Evolutionary conservation across 2,797 vertebrate species (phyloP), one percentile per base, ranked within the genome.

Genomic region (Macropus fuliginosus): DNA sequence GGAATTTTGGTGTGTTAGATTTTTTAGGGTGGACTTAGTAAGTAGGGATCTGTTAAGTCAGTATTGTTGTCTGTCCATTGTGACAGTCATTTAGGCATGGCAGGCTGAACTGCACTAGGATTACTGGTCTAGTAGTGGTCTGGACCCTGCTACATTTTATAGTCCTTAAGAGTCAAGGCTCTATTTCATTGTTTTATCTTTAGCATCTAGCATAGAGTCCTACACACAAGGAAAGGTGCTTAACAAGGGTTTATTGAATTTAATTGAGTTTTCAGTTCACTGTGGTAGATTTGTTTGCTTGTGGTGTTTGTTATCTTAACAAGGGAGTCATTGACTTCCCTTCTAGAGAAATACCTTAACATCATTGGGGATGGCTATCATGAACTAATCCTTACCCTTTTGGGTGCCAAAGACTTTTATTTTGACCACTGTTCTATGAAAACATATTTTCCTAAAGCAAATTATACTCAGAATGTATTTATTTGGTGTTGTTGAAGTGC

Each of bases 1-100:
- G 0, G 18, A 6, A 93, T 18, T 95, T 94, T 5, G 54, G 54
- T 95, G 12, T 31, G 16, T 95, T 93, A 27, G 4, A 90, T 94
- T 91, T 94, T 55, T 91, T 55, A 54, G 34, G 8, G 24, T 89
- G n/a, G 62, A 21, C 59, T 91, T 90, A 87, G n/a, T 96, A 40
- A 92, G 95, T 92, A 62, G 59, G 31, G 14, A 55, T 95, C 91
- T 93, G 56, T 54, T 66, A 95, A 93, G 21, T 95, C 46, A 93
- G 1, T 95, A 91, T 92, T 93, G 81, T 96, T n/a, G 57, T 34
- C 31, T 34, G 11, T 34, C 59, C 4, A 1, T 14, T 14, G 13
- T 62, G 29, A 14, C 29, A 62, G 4, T 10, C 59, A 62, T 62
- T 31, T 62, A 62, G 59, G 31, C 13, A 34, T 62, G 13, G 1